Percentiles rank a stretch among this genome's conserved stretches.
phyloP scores from a whole-genome alignment of 2,113 vertebrate genomes.

The Fregata magnificens region DNA sequence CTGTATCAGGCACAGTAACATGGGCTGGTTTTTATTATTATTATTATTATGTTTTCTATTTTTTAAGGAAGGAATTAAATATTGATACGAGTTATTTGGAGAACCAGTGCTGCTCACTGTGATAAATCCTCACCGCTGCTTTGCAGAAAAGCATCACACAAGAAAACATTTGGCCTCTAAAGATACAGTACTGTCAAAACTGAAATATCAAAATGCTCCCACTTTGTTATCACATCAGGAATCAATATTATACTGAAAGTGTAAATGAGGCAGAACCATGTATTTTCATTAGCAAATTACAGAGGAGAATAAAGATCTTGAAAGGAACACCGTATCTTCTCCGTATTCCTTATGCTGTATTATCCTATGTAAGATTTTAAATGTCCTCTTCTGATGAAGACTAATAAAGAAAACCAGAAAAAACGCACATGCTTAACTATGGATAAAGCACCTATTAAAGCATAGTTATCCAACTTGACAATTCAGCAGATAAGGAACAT shows the following conservation, averaged over 20 bases:
- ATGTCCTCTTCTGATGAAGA: neutral
- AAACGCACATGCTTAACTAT: constrained; percentile 22
- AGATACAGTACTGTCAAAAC: neutral
- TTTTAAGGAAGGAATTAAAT: neutral
- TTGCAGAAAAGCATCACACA: neutral
- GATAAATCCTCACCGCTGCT: neutral
- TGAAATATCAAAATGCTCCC: neutral
- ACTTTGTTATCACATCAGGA: neutral
- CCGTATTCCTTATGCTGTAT: neutral
- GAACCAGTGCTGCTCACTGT: neutral
- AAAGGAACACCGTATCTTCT: neutral
- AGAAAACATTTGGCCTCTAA: neutral
- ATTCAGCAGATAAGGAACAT: constrained; percentile 28
- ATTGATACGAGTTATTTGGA: neutral
- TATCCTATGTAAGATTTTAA: neutral
- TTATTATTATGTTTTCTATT: neutral
- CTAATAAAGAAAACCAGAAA: neutral
- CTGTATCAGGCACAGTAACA: neutral
- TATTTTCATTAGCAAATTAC: neutral
- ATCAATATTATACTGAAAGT: neutral
- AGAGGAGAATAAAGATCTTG: neutral
- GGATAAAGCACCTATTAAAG: constrained; percentile 39
- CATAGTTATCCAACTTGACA: constrained; percentile 46
- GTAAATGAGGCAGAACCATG: neutral
- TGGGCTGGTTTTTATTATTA: neutral